These are phyloP conservation scores for Sclerodermus sp. DNA, from an alignment of 2,888 invertebrate genomes.

Conservation along the genomic window DNA sequence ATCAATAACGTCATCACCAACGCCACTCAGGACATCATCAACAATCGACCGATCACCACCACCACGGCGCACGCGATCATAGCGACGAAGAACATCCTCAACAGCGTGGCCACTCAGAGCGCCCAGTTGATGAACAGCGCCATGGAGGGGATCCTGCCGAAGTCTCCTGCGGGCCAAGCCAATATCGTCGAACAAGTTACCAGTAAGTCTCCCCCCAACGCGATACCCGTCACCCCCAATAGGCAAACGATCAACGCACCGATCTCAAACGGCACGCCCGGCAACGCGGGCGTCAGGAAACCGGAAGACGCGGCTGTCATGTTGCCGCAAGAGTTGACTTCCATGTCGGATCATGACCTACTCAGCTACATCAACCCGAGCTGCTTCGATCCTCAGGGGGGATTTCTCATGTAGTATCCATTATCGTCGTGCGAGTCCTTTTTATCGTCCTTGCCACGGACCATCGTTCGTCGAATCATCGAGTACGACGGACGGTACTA, in stretches of 20 bases:
- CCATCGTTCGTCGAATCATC: no score
- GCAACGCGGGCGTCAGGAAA: slow-evolving; percentile 61
- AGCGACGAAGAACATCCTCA: slow-evolving; percentile 54
- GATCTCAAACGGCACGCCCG: slow-evolving; percentile 55
- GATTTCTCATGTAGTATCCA: slow-evolving; percentile 49
- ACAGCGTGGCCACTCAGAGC: slow-evolving; percentile 53
- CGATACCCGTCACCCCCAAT: slow-evolving; percentile 40
- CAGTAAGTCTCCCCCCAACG: slow-evolving; percentile 43
- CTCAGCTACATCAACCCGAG: slow-evolving; percentile 87
- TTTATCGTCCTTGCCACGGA: no score
- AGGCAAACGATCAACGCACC: slow-evolving; percentile 60
- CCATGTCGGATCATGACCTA: slow-evolving; percentile 86
- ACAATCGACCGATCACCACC: slow-evolving; percentile 51
- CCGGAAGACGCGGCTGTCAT: slow-evolving; percentile 54
- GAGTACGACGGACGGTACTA: no score
- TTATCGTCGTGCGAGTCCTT: no score
- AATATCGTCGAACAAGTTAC: slow-evolving; percentile 51
- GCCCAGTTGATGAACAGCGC: slow-evolving; percentile 54
- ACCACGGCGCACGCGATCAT: slow-evolving; percentile 57
- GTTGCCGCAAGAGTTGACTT: slow-evolving; percentile 74
- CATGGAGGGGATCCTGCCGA: slow-evolving; percentile 53
- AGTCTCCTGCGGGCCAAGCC: slow-evolving; percentile 42
- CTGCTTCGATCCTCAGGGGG: slow-evolving; percentile 72
- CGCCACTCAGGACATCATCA: slow-evolving; percentile 54
- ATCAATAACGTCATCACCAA: slow-evolving; percentile 53